Evolutionary conservation across 2,797 vertebrate genomes (phyloP), one percentile per base, ranked within the genome.

Genomic region (Typhlichthys subterraneus): DNA sequence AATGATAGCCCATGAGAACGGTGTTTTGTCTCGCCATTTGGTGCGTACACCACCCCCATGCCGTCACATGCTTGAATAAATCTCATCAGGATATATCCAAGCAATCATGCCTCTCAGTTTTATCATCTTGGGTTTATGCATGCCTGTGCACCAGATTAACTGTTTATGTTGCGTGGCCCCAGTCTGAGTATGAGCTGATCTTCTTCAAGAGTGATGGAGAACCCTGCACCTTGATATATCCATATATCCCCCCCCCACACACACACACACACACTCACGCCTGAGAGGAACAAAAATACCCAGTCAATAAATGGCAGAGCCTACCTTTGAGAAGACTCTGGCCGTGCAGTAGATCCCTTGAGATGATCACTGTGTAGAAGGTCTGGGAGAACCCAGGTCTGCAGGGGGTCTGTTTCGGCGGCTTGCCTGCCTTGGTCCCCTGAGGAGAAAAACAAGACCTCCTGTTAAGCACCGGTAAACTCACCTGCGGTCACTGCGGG

Each of bases 261-360:
- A 55, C 59, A 17, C 54, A 61, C 61, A 63, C 66, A 63, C 66
- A 54, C 59, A 70, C 72, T 52, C 70, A 62, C 45, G 55, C 47
- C 54, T 46, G 12, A 46, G 64, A 14, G 9, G 17, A 73, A 68
- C 56, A 79, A 73, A 74, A 45, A 57, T 45, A 47, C 63, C 48
- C 67, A 77, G 80, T 85, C 67, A 51, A 73, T 80, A 78, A 87
- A 82, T 65, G 70, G 57, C 65, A 65, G 72, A 71, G 63, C 94
- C 91, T 94, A 99, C 97, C 97, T 99, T 95, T 97, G 79, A 98
- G 94, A 71, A 97, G 93, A 89, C 93, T 94, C 92, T 95, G 95
- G 75, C 96, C 95, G 69, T 93, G 95, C 83, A 94, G 88, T 53
- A 95, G 69, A 57, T 93, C 95, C 63, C 93, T 94, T n/a, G 96